Base-by-base conservation (phyloP, 2,797 vertebrate genomes). In the Megalops cyprinoides region DNA sequence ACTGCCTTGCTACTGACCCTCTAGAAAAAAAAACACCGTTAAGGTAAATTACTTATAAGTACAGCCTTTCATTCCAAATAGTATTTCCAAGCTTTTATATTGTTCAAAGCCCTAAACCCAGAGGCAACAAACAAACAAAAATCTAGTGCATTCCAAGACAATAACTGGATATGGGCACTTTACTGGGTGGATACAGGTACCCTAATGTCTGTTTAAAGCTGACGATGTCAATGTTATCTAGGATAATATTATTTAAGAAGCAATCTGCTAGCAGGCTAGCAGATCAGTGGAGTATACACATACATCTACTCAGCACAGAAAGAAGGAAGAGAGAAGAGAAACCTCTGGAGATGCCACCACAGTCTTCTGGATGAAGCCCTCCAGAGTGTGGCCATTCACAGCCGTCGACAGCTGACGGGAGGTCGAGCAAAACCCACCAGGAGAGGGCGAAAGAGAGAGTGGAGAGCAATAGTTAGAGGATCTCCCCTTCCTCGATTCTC, bases 301-400 rank as follows among this genome's bases (percentile, higher is more conserved):
- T 53, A 49, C 25, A 44, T 34, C 39, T 69, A 48, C 20, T 15
- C 49, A 79, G 58, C 71, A 49, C 75, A 71, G 10, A 80, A 88
- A 67, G 78, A 71, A 88, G 85, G 80, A 77, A 91, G 83, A 90
- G 85, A 87, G 82, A 87, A 87, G 80, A 89, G 93, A 91, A 96
- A 99, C 97, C 97, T 99, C 98, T 87, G 97, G 97, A 87, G 97
- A 99, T 31, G 97, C 95, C 90, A 96, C 92, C 89, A 98, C 88
- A 92, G 96, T 98, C 97, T 97, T 98, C 96, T 97, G 97, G 86
- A 95, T 91, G 93, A 98, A 97, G 92, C 96, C 96, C 89, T 99
- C 98, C 92, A 97, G 94, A 95, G 94, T 93, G 67, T 93, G 89
- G 90, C 95, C 96, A 88, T 96, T 96, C 89, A 95, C 91, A 91